Conservation (phyloP, 1,140 invertebrate species). For the Sarcophaga bullata region DNA sequence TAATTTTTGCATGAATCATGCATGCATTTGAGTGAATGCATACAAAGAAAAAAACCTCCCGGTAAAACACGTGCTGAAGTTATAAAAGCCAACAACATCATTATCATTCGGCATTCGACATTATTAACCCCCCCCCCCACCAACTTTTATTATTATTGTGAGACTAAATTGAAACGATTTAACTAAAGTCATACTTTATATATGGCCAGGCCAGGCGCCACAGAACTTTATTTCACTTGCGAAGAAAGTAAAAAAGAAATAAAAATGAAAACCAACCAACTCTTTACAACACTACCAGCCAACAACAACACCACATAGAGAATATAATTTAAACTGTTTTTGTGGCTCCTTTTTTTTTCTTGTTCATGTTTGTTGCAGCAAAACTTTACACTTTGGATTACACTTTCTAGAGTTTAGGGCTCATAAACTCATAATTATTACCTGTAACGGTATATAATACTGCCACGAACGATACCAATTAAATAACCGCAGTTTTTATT, state of each 20-base stretch:
- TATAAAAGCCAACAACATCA: not conserved
- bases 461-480: constrained; percentile 26
- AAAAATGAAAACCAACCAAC: not conserved
- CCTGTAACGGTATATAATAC: constrained; percentile 26
- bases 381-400: not conserved
- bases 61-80: constrained; percentile 6
- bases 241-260: too few relatives aligned
- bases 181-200: not conserved
- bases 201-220: not conserved
- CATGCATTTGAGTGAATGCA: not conserved
- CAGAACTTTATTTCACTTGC: not conserved
- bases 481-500: not conserved
- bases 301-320: not conserved
- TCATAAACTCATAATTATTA: constrained; percentile 12
- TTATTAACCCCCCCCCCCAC: too few relatives aligned
- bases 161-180: not conserved
- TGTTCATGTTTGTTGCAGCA: not conserved
- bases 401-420: not conserved
- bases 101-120: not conserved
- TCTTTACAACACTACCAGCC: not conserved
- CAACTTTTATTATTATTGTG: not conserved
- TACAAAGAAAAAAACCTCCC: not conserved
- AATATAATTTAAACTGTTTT: not conserved
- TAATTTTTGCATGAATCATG: constrained; percentile 1
- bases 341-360: not conserved